Percentiles rank a stretch among this genome's conserved stretches.
These are phyloP conservation scores for Megamerina dolium DNA, from an alignment of 2,888 invertebrate genomes.

Conservation along the genomic window DNA sequence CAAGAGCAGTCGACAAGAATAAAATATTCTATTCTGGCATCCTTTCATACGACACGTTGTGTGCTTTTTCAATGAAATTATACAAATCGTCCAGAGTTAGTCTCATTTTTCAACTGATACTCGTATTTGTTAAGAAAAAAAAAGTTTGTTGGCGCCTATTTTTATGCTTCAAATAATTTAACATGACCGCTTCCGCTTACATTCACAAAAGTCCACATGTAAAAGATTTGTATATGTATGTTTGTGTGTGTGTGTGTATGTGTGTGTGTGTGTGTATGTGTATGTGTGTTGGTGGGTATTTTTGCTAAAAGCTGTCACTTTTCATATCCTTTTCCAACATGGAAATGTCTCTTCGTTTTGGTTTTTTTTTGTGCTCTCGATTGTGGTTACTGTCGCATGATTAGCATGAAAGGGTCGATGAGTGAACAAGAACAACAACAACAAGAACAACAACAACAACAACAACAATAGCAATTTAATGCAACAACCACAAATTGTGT, in stretches of 20 bases:
- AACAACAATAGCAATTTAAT: too few relatives aligned
- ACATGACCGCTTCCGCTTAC: background rate
- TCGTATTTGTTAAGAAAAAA: background rate
- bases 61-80: too few relatives aligned
- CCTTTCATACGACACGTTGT: too few relatives aligned
- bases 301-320: conserved; percentile 3
- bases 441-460: too few relatives aligned
- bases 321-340: conserved; percentile 3
- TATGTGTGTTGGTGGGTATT: background rate
- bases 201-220: too few relatives aligned
- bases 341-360: background rate
- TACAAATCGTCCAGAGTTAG: background rate
- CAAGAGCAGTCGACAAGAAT: background rate
- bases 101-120: background rate
- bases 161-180: conserved; percentile 8
- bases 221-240: background rate
- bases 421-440: background rate
- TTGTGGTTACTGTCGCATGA: background rate
- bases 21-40: background rate
- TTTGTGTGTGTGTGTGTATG: background rate
- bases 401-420: background rate
- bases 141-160: conserved; percentile 12
- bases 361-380: background rate
- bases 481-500: too few relatives aligned
- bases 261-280: too few relatives aligned